Base-by-base conservation (phyloP, 2,888 invertebrate species). In the Xestia sexstrigata region DNA sequence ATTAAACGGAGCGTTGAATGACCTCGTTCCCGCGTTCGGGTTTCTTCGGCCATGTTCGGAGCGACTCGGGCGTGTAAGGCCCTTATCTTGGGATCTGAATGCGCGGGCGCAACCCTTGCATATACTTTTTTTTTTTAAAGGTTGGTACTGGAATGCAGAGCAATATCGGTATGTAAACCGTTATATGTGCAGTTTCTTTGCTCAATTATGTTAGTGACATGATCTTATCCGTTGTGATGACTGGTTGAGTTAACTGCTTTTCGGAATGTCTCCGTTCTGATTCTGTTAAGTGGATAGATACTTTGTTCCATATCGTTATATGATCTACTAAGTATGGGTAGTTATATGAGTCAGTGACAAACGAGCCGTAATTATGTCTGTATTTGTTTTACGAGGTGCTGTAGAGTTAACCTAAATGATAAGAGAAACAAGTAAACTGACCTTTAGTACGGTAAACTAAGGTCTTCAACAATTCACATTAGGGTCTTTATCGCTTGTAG, bases 31-130 rank as follows among this genome's bases (percentile, higher is more conserved):
- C 94, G 94, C 92, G 90, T 89, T 91, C 89, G 95, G 92, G 79
- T 87, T 88, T 91, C 93, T 92, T 93, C 95, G 95, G 90, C 73
- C 82, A 80, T 88, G 90, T 91, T 92, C 95, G 95, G 89, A 88
- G 82, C 81, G 82, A 89, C 88, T 95, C 94, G 94, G 89, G 87
- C 88, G 84, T 87, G 87, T 87, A 89, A 89, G 91, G 91, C 85
- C 89, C 92, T 93, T 96, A 95, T 95, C 95, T 94, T 83, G 88
- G 84, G 89, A 96, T 95, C 95, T 93, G 87, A 91, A 91, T 93
- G 93, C 94, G 93, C 94, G 88, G 82, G 93, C 95, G 95, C 95
- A 95, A 93, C 94, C 94, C 94, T 90, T 88, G 87, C 78, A 88
- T 86, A 72, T 42, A 35, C 79, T 78, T 82, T 83, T 85, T 82